Conservation (phyloP, 2,113 vertebrate species). For the Seriola dumerili region DNA sequence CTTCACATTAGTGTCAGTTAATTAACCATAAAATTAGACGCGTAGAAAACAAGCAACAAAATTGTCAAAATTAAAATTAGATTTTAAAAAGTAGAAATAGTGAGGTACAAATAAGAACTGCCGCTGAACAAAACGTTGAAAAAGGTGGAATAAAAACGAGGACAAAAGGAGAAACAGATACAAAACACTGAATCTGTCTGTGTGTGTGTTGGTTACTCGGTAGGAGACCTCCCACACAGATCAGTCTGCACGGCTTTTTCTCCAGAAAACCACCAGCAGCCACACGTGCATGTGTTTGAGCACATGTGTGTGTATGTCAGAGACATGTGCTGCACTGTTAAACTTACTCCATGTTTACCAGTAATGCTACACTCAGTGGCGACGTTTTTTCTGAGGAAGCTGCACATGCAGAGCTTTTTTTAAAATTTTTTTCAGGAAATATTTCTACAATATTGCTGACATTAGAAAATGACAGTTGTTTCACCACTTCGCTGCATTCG, state of each 20-base stretch:
- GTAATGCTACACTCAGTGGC: slow-evolving; percentile 6
- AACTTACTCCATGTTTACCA: slow-evolving; percentile 43
- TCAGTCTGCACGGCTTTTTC: slow-evolving; percentile 45
- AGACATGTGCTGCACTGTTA: slow-evolving; percentile 10
- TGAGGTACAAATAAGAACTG: neutral
- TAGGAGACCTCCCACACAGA: slow-evolving; percentile 68
- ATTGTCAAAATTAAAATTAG: neutral
- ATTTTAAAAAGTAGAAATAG: neutral
- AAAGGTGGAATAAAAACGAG: neutral
- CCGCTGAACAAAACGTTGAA: neutral
- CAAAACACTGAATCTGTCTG: slow-evolving; percentile 9
- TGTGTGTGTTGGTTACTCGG: slow-evolving; percentile 36
- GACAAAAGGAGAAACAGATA: slow-evolving; percentile 5
- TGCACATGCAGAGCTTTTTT: neutral
- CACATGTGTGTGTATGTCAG: slow-evolving; percentile 7
- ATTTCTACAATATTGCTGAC: neutral
- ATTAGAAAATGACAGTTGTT: slow-evolving; percentile 19
- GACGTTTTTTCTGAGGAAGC: slow-evolving; percentile 24
- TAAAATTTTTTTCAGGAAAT: slow-evolving; percentile 24
- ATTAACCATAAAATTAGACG: too few species aligned
- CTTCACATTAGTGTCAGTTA: neutral
- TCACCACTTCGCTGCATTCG: neutral
- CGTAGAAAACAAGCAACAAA: neutral
- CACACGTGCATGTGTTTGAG: slow-evolving; percentile 10
- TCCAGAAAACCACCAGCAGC: slow-evolving; percentile 53